These are phyloP conservation scores for Malurus leucopterus DNA, from an alignment of 2,797 vertebrate species.

Conservation along the genomic window DNA sequence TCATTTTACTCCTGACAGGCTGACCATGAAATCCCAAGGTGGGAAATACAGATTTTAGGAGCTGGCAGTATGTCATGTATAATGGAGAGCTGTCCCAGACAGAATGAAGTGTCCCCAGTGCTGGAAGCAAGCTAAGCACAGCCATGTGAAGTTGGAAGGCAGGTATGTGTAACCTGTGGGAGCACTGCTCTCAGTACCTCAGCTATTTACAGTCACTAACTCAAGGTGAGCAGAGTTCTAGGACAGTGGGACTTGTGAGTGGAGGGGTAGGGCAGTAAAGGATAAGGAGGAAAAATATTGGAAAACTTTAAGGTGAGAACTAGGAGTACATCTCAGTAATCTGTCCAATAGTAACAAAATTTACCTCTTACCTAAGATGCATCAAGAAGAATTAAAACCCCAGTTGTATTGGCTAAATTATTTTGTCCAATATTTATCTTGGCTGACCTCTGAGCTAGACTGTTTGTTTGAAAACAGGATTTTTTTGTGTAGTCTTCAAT, in stretches of 20 bases:
- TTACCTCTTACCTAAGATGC: neutral
- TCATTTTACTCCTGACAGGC: neutral
- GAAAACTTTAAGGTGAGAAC: neutral
- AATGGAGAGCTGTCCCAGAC: neutral
- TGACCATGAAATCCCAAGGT: neutral
- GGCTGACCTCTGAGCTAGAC: neutral
- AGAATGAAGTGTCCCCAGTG: neutral
- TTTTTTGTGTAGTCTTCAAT: neutral
- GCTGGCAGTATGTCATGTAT: fast-evolving
- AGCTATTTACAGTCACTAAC: neutral
- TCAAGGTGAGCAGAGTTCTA: neutral
- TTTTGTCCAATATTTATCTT: neutral
- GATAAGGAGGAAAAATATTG: neutral
- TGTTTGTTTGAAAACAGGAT: neutral
- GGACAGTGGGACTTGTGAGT: too few relatives aligned
- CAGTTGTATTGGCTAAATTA: neutral
- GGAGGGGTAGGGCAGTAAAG: neutral
- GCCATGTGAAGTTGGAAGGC: neutral
- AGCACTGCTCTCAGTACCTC: neutral
- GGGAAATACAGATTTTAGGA: neutral
- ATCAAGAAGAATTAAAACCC: neutral
- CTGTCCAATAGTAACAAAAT: neutral
- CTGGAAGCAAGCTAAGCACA: neutral
- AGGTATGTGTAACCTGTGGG: neutral
- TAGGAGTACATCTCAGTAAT: neutral